A percentile compares a stretch with the other conserved stretches of the same genome.
Conservation (phyloP, 2,113 vertebrate species). For the Pachyramphus minor region DNA sequence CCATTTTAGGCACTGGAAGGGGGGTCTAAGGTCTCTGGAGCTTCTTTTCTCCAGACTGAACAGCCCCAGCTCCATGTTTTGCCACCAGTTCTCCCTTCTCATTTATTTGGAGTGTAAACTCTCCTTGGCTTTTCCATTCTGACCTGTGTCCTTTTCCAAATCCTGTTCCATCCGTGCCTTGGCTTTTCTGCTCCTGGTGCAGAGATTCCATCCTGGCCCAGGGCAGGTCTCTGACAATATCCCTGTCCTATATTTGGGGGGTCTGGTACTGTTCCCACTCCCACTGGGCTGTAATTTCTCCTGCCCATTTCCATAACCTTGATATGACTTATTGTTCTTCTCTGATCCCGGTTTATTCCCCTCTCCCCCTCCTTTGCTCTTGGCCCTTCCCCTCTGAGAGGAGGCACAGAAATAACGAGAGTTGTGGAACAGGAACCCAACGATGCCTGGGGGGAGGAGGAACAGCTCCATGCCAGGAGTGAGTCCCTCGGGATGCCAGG, state of each 20-base stretch:
- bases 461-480: background rate
- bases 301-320: accelerated
- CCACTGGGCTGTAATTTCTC: background rate
- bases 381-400: background rate
- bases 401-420: background rate
- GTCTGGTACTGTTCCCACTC: background rate
- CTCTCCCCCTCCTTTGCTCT: background rate
- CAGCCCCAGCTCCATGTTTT: background rate
- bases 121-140: background rate
- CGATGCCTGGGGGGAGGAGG: background rate
- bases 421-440: background rate
- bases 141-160: background rate
- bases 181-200: background rate
- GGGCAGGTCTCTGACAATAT: background rate
- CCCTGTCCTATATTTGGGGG: background rate
- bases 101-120: background rate
- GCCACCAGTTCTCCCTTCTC: background rate
- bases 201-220: background rate
- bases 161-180: background rate
- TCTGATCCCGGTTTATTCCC: background rate
- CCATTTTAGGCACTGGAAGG: background rate
- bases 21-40: background rate
- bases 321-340: background rate
- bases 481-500: accelerated
- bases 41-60: background rate